Conservation (phyloP, 2,888 invertebrate genomes). For the Ophion slaviceki region DNA sequence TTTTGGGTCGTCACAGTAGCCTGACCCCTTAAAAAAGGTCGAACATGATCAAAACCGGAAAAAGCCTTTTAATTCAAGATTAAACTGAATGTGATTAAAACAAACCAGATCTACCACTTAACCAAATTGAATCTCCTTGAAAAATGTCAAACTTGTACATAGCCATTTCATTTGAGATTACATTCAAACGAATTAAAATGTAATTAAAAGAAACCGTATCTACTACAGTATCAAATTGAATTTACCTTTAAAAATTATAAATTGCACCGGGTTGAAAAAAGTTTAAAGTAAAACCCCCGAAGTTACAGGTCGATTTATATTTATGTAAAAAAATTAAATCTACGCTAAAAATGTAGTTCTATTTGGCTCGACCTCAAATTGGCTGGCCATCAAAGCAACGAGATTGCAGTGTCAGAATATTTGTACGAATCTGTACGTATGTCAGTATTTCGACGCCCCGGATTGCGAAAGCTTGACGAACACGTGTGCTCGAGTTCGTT, state of each 20-base stretch:
- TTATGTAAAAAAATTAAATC: not conserved
- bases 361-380: not conserved
- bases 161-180: no score
- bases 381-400: not conserved
- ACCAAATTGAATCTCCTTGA: no score
- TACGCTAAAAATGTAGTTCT: not conserved
- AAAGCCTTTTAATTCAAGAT: no score
- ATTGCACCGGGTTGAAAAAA: not conserved
- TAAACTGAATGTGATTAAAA: no score
- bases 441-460: not conserved
- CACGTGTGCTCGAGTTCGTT: not conserved
- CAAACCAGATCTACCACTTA: no score
- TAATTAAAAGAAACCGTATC: no score
- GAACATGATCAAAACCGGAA: no score
- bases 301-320: not conserved
- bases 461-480: not conserved
- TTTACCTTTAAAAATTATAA: not conserved
- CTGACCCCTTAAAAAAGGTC: no score
- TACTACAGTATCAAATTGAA: not conserved
- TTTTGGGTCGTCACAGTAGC: no score
- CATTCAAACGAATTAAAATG: no score
- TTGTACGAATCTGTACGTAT: not conserved
- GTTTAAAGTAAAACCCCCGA: no score
- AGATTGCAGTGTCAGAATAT: not conserved
- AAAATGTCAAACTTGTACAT: no score